Evolutionary conservation across 1,140 invertebrate species (phyloP).

Genomic region (Euura lappo): DNA sequence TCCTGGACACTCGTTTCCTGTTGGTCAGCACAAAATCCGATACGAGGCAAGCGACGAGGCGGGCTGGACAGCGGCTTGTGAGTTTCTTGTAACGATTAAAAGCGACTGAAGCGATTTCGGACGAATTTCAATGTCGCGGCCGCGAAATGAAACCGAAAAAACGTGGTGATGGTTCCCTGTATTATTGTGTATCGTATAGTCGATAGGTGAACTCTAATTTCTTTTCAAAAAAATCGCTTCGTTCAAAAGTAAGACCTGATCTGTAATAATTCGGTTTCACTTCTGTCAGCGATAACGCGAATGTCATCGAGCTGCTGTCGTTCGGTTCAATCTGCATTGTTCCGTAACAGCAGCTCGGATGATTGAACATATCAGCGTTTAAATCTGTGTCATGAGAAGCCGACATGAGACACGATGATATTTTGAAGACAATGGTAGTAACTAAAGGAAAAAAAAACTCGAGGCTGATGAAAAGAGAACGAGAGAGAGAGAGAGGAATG

Average conservation of each 20-base stretch:
- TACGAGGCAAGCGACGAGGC: slow-evolving; percentile 58
- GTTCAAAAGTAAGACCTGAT: no score
- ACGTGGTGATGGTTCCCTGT: no score
- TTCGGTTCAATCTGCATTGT: neutral
- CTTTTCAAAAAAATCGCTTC: no score
- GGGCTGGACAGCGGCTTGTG: slow-evolving; percentile 57
- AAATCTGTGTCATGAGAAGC: neutral
- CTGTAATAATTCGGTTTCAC: no score
- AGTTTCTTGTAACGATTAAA: slow-evolving; percentile 9
- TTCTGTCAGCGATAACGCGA: no score
- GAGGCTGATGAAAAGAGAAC: neutral
- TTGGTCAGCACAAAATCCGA: slow-evolving; percentile 53
- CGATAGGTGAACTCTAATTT: no score
- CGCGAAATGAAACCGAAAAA: no score
- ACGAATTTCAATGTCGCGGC: no score
- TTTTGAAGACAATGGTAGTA: slow-evolving; percentile 5
- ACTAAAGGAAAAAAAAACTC: neutral
- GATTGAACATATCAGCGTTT: neutral
- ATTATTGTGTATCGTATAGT: no score
- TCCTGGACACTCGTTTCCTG: slow-evolving; percentile 48
- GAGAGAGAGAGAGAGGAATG: neutral
- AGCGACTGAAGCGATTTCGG: neutral
- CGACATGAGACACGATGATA: neutral
- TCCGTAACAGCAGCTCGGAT: neutral
- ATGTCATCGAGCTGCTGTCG: no score